Evolutionary conservation across 2,888 invertebrate species (phyloP), one percentile per base, ranked within the genome.

Genomic region (Bruchidius siliquastri): DNA sequence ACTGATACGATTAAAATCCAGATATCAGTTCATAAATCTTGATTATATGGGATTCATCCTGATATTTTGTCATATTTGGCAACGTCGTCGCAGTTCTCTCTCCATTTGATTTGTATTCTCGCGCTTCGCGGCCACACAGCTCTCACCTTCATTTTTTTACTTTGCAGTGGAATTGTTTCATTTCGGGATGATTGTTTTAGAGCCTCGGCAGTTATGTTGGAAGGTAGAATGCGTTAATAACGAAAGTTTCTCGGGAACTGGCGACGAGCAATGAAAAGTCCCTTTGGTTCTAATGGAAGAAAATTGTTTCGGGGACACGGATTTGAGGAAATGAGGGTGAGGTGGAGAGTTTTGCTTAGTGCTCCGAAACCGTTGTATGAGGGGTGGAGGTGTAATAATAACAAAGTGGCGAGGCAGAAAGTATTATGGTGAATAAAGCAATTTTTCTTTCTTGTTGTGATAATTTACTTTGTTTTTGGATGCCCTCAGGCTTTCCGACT

Each of bases 51-150:
- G n/a, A 26, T 26, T 26, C 8, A 26, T 26, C 26, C 26, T 26
- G 26, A 26, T 26, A 4, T 26, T 26, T 26, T 26, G 49, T 49
- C 18, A 1, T n/a, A 1, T 49, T 80, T 79, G 49, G 49, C 49
- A 49, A 49, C 49, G 18, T 49, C 13, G 49, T 13, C 49, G 49
- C 1, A 13, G 49, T 49, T 49, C 49, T 49, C 82, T 83, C 82
- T 82, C 83, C 83, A 84, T 85, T 85, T 85, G 84, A 85, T 84
- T 84, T 83, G 82, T 82, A 82, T 83, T 83, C 83, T 80, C 68
- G 79, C 77, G 77, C 78, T 32, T 70, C 68, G 71, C 72, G 30
- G 67, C 71, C 69, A 68, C 76, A 77, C 78, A 79, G 78, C 76
- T 75, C 80, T 80, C 82, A 83, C 83, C 83, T 83, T 83, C 82